Evolutionary conservation across 2,888 invertebrate genomes (phyloP).

Genomic region (Anaspis maculata): DNA sequence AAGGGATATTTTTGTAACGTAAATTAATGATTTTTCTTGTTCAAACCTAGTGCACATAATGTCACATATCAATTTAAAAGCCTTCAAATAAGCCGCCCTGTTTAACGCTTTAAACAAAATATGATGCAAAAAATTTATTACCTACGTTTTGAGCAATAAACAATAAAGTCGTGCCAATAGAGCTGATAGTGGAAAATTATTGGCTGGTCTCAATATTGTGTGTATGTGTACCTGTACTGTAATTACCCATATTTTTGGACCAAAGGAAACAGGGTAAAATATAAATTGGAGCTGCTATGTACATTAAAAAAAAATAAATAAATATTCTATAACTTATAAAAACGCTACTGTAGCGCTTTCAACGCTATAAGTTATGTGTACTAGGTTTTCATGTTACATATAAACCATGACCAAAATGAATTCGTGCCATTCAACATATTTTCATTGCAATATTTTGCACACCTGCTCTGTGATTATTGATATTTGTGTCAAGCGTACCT

Average conservation of each 20-base stretch:
- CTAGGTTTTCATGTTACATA: conserved; percentile 4
- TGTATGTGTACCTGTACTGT: too few species aligned
- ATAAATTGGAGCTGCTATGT: too few species aligned
- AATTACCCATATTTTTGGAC: too few species aligned
- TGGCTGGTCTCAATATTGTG: too few species aligned
- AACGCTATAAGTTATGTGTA: conserved; percentile 8
- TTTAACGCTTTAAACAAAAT: not conserved
- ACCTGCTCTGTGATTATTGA: conserved; percentile 19
- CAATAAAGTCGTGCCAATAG: too few species aligned
- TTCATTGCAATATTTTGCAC: conserved; percentile 10
- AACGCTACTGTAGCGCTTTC: too few species aligned
- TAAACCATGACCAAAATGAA: conserved; percentile 14
- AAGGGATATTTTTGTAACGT: conserved; percentile 6
- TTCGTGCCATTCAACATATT: conserved; percentile 14
- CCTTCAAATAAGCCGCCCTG: not conserved
- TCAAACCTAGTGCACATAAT: conserved; percentile 6
- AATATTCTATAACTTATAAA: too few species aligned
- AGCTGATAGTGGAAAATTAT: too few species aligned
- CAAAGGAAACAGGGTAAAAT: too few species aligned
- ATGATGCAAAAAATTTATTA: too few species aligned
- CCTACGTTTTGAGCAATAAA: too few species aligned
- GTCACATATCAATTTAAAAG: not conserved
- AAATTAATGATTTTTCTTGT: conserved; percentile 4
- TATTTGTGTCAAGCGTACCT: conserved; percentile 18
- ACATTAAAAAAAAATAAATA: too few species aligned